phyloP scores from a whole-genome alignment of 2,888 invertebrate genomes.

The Baccha elongata region DNA sequence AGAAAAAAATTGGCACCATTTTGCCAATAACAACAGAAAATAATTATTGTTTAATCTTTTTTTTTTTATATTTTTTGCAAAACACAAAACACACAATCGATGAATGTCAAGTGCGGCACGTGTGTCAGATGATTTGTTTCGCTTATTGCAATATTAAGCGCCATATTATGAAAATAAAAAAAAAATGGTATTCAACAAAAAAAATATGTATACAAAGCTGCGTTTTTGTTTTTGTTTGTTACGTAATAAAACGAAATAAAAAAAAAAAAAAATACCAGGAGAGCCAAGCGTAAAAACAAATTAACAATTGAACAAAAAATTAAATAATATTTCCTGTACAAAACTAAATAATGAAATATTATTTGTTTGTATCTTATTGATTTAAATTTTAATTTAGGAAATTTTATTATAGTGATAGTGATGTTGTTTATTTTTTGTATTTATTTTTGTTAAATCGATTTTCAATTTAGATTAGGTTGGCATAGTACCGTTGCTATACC shows the following conservation, averaged over 20 bases:
- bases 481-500: background rate
- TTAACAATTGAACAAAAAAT: background rate
- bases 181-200: background rate
- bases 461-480: slow-evolving; percentile 19
- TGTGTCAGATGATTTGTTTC: background rate
- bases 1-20: background rate
- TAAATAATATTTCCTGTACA: background rate
- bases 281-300: background rate
- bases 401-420: no score
- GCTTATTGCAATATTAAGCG: background rate
- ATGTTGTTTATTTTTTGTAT: background rate
- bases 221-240: no score
- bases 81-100: background rate
- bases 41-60: background rate
- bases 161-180: background rate
- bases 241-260: no score
- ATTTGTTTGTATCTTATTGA: background rate
- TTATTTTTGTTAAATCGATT: slow-evolving; percentile 8
- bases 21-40: background rate
- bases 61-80: background rate
- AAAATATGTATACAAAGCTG: no score
- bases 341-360: background rate
- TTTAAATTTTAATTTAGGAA: no score
- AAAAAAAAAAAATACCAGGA: no score
- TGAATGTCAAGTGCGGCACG: background rate